Evolutionary conservation across 2,113 vertebrate species (phyloP), one percentile per base, ranked within the genome.

Genomic region (Maccullochella peelii): DNA sequence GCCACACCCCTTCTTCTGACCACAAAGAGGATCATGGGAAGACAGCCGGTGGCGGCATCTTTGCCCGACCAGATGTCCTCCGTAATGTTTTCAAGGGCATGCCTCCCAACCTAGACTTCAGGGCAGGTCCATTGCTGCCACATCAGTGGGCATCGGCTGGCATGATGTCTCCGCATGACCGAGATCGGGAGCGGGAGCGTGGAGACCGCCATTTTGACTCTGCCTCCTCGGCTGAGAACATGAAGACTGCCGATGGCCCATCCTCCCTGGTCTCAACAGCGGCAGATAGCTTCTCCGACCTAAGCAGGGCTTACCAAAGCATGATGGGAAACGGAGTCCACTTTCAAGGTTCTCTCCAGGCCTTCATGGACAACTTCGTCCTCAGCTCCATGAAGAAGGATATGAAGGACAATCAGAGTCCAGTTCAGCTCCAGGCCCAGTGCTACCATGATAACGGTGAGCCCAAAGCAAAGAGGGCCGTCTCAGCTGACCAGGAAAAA

Each of bases 291-390:
- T 98, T 98, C 93, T 97, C 98, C 0, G 98, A 99, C 73, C 94
- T 98, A 1, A 97, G 97, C 72, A 95, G 97, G 90, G 96, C 97
- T 77, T 99, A 99, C 92, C 98, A 98, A 90, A 98, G 94, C 89
- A 96, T 98, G 84, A 95, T 97, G 84, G 97, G 97, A 82, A 99
- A 99, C 0, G 98, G 98, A 8, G 97, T 98, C 82, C 98, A 97
- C 89, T 99, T 99, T 76, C 98, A 99, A 94, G 98, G 98, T 74
- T 98, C 98, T 86, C 95, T 99, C 81, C 98, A 99, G 82, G 97
- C 98, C 21, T 99, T 99, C 93, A 98, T 99, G 98, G 98, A 99
- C 96, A 99, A 87, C 92, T 99, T 99, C 81, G 98, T 99, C 84
- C 95, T 98, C 65, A 96, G 94, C 93, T 98, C 97, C 85, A 94